phyloP scores from a whole-genome alignment of 2,797 vertebrate genomes.

The Pogoniulus pusillus region DNA sequence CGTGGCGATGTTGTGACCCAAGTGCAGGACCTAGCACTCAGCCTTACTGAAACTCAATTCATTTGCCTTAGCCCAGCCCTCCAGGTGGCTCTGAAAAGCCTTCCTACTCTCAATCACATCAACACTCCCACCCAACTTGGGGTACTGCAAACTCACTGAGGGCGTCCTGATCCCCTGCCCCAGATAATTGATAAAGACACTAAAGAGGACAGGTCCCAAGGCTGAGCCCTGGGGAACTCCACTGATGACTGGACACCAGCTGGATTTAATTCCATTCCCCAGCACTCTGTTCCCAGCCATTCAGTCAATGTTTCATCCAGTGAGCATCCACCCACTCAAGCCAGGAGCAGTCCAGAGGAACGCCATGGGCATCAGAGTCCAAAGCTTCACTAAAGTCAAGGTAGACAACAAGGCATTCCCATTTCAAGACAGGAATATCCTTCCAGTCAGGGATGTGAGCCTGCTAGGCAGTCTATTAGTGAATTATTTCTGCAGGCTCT shows the following conservation, averaged over 20 bases:
- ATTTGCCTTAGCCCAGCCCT: too few species aligned
- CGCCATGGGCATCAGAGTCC: background rate
- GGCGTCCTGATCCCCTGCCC: background rate
- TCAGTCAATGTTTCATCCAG: background rate
- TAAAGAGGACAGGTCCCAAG: background rate
- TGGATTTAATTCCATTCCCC: background rate
- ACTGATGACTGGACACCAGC: background rate
- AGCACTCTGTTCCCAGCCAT: too few species aligned
- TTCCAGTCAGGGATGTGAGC: background rate
- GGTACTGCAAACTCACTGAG: background rate
- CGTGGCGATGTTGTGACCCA: too few species aligned
- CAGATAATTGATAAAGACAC: background rate
- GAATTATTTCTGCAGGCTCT: conserved; percentile 33
- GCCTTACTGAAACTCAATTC: too few species aligned
- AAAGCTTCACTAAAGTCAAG: background rate
- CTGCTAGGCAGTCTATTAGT: background rate
- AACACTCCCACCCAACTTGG: background rate
- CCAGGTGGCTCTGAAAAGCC: too few species aligned
- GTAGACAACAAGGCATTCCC: background rate
- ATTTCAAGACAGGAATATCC: background rate
- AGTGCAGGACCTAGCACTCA: too few species aligned
- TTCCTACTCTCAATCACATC: too few species aligned
- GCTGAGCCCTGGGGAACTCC: background rate
- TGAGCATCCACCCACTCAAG: background rate
- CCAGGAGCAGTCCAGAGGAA: background rate